Evolutionary conservation across 2,888 invertebrate genomes (phyloP), one percentile per base, ranked within the genome.

Genomic region (Nemapogon koenigi): DNA sequence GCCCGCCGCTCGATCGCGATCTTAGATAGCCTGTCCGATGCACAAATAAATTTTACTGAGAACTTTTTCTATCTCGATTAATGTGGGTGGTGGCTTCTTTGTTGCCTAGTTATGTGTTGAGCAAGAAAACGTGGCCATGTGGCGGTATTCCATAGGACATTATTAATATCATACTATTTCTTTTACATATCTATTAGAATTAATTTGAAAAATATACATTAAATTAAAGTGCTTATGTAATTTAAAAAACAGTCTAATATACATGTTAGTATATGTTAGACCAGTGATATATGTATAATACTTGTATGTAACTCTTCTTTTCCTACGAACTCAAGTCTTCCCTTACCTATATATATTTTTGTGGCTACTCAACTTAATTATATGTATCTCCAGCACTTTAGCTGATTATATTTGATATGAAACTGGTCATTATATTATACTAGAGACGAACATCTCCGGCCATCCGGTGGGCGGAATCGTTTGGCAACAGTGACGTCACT

Each of bases 1-100:
- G 53, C 49, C 45, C 49, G 53, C 52, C 49, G 29, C 26, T 19
- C 43, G n/a, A n/a, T n/a, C 33, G 19, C 10, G 33, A 33, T 33
- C 11, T 17, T 16, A 33, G 19, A 33, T 33, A 18, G 33, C 19
- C 33, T 33, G 10, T 25, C 16, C 31, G 16, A 31, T 16, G 16
- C n/a, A 31, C 15, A 31, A 31, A 31, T 31, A 31, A 4, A 31
- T 31, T 31, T 31, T 31, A n/a, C 17, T 31, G 31, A 17, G 11
- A 31, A 31, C 31, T 31, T 31, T 31, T 31, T 31, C 31, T 16
- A 31, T 31, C 17, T 16, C 30, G 13, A 30, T 8, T 30, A 30
- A 30, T 30, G 30, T 30, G 31, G n/a, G n/a, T n/a, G n/a, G n/a
- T n/a, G n/a, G n/a, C n/a, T n/a, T n/a, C n/a, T n/a, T n/a, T n/a